phyloP scores from a whole-genome alignment of 2,888 invertebrate species.

The Caenorhabditis doughertyi region DNA sequence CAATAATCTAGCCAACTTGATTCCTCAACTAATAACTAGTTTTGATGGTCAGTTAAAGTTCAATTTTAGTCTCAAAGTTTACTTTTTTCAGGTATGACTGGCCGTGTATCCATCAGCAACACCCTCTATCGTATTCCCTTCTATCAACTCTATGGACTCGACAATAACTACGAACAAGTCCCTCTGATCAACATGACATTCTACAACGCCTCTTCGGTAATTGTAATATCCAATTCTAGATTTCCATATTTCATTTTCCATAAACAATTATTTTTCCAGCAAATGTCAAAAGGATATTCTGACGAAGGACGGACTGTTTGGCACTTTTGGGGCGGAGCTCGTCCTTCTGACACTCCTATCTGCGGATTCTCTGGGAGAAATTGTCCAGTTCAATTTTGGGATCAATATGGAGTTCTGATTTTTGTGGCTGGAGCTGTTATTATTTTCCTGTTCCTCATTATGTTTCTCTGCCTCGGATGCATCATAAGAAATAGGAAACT shows the following conservation, averaged over 20 bases:
- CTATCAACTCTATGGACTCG: conserved; percentile 64
- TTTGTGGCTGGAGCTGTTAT: conserved; percentile 52
- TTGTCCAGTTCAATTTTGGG: conserved; percentile 67
- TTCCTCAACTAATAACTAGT: conserved; percentile 36
- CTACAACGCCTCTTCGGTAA: conserved; percentile 33
- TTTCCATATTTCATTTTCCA: background rate
- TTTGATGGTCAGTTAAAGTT: conserved; percentile 28
- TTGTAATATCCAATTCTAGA: conserved; percentile 13
- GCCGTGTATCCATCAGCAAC: conserved; percentile 59
- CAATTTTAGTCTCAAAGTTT: background rate
- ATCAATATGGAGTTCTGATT: conserved; percentile 62
- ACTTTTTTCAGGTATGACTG: conserved; percentile 62
- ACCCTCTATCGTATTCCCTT: conserved; percentile 61
- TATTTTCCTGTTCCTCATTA: conserved; percentile 19
- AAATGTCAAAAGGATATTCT: conserved; percentile 12
- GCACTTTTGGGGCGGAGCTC: conserved; percentile 44
- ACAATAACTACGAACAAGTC: conserved; percentile 55
- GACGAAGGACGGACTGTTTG: conserved; percentile 32
- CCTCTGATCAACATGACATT: conserved; percentile 61
- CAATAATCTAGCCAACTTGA: conserved; percentile 11
- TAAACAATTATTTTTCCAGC: conserved; percentile 5
- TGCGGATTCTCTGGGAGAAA: conserved; percentile 65
- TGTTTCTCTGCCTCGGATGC: conserved; percentile 8
- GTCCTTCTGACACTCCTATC: conserved; percentile 62
- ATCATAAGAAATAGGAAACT: conserved; percentile 35